Base-by-base conservation (phyloP, 2,888 invertebrate genomes). In the Erebia palarica region DNA sequence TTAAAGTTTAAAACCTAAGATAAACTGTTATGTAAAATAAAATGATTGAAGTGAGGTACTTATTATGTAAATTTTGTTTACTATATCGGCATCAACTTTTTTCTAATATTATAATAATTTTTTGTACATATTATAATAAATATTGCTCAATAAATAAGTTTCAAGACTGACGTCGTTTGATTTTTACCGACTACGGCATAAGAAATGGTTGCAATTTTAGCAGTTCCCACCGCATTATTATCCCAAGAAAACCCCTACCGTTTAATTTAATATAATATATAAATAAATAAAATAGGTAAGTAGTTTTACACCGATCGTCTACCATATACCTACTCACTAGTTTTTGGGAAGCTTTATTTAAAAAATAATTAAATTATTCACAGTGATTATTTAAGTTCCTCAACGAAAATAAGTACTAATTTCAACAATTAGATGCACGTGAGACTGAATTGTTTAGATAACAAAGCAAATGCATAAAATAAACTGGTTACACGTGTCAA, bases 81-180 rank as follows among this genome's bases (percentile, higher is more conserved):
- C 18, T 36, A 4, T 27, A 27, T 27, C 5, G 3, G 4, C 13
- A 55, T 67, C 13, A 16, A 49, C 58, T 18, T 1, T 63, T 18
- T 11, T 14, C 8, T 61, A 51, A 59, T n/a, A 47, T 64, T 53
- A 21, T 69, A 59, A 36, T 67, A 44, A 65, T 14, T 53, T 73
- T 69, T 68, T 76, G 75, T 76, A 76, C 70, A 76, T 76, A 76
- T 65, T 74, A 71, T 61, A 73, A 73, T 72, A 69, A 72, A 68
- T 65, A 76, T 71, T 74, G 76, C 76, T 76, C 76, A 76, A 76
- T 76, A 75, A 76, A 76, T 69, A 67, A 74, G 57, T 70, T 65
- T 70, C 44, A 57, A 57, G 14, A 21, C 10, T 11, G 36, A 16
- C 0, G 2, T 51, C 27, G 51, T 64, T 64, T 64, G 7, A 64